These are phyloP conservation scores for Acrossocheilus wenchowensis DNA, from an alignment of 2,797 vertebrate species.

Conservation along the genomic window DNA sequence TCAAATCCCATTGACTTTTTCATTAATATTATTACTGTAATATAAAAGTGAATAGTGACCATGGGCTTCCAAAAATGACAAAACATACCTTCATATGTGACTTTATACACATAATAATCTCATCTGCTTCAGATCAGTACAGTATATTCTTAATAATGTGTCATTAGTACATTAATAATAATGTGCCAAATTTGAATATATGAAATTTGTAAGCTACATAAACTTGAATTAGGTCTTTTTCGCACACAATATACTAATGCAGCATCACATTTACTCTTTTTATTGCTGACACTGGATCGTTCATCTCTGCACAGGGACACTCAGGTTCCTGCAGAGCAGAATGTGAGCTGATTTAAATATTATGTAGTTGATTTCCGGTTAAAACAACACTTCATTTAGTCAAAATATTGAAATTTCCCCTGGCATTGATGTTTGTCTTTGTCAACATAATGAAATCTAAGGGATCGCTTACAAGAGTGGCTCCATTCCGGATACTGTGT, in stretches of 20 bases:
- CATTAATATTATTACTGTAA: no score
- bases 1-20: background rate
- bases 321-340: background rate
- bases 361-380: conserved; percentile 1
- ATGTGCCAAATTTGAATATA: background rate
- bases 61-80: background rate
- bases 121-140: background rate
- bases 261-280: background rate
- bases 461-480: background rate
- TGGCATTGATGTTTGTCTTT: background rate
- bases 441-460: background rate
- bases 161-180: background rate
- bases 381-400: conserved; percentile 16
- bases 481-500: conserved; percentile 1
- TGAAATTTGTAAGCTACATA: background rate
- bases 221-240: background rate
- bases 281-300: background rate
- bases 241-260: background rate
- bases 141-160: background rate
- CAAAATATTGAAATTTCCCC: conserved; percentile 6
- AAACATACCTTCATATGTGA: background rate
- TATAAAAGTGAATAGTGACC: background rate
- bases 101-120: background rate
- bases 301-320: conserved; percentile 12
- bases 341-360: conserved; percentile 33